Evolutionary conservation across 2,888 invertebrate species (phyloP).

Genomic region (Yponomeuta evonymella): DNA sequence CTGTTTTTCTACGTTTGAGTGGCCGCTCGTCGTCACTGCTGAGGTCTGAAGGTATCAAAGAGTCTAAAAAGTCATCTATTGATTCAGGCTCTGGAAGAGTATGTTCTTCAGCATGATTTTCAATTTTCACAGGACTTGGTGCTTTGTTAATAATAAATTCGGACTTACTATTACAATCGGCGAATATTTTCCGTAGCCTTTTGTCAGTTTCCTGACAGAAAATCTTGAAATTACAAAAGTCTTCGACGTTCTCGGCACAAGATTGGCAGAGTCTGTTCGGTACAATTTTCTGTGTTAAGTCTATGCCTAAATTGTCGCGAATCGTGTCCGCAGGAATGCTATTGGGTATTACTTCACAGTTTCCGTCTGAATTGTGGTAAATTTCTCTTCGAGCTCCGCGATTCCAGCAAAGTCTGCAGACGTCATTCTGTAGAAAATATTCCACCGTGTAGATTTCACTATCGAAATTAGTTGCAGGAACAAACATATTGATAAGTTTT

Average conservation of each 20-base stretch:
- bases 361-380: slow-evolving; percentile 26
- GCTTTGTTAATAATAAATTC: slow-evolving; percentile 10
- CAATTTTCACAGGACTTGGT: slow-evolving; percentile 23
- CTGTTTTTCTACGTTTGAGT: neutral
- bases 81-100: slow-evolving; percentile 19
- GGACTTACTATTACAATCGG: slow-evolving; percentile 8
- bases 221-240: slow-evolving; percentile 49
- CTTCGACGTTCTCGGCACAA: slow-evolving; percentile 44
- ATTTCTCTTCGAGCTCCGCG: slow-evolving; percentile 38
- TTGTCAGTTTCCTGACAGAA: slow-evolving; percentile 44
- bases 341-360: slow-evolving; percentile 22
- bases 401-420: slow-evolving; percentile 59
- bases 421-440: slow-evolving; percentile 49
- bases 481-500: neutral
- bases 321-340: slow-evolving; percentile 39
- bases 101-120: slow-evolving; percentile 22
- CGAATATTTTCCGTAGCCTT: slow-evolving; percentile 38
- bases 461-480: slow-evolving; percentile 18
- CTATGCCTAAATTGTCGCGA: slow-evolving; percentile 45
- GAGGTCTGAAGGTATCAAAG: slow-evolving; percentile 24
- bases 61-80: slow-evolving; percentile 24
- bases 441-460: slow-evolving; percentile 42
- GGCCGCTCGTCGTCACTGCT: slow-evolving; percentile 22
- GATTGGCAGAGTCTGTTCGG: slow-evolving; percentile 45
- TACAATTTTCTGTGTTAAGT: slow-evolving; percentile 31